Evolutionary conservation across 2,113 vertebrate genomes (phyloP).

Genomic region (Rhinichthys klamathensis): DNA sequence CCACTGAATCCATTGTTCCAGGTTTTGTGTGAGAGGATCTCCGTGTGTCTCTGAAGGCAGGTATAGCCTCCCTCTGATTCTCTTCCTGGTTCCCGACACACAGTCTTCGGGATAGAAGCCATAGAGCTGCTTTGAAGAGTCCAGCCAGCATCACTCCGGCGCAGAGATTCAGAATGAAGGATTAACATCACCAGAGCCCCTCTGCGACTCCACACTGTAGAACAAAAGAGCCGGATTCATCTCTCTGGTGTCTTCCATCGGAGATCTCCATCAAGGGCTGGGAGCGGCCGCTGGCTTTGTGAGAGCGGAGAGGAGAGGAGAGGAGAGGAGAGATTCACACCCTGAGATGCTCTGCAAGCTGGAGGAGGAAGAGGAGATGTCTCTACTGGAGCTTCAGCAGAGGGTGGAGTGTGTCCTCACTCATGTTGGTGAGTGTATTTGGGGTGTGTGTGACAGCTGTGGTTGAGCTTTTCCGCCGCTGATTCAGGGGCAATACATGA

Average conservation of each 20-base stretch:
- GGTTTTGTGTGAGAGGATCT: slow-evolving; percentile 70
- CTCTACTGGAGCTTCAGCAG: slow-evolving; percentile 87
- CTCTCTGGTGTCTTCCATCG: slow-evolving; percentile 33
- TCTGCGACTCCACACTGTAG: background rate
- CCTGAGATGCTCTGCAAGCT: slow-evolving; percentile 90
- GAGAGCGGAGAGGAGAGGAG: slow-evolving; percentile 54
- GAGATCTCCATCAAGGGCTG: slow-evolving; percentile 65
- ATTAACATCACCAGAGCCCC: slow-evolving; percentile 36
- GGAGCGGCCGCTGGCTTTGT: slow-evolving; percentile 79
- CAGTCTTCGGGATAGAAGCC: slow-evolving; percentile 52
- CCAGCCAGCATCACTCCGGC: slow-evolving; percentile 18
- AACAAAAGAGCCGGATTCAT: slow-evolving; percentile 12
- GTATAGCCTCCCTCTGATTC: slow-evolving; percentile 73
- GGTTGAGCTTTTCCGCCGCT: background rate
- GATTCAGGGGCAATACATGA: background rate
- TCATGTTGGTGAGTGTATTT: slow-evolving; percentile 86
- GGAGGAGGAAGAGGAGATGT: slow-evolving; percentile 93
- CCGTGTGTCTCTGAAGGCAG: slow-evolving; percentile 74
- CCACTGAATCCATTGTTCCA: slow-evolving; percentile 62
- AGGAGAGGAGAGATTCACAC: slow-evolving; percentile 59
- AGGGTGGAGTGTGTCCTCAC: slow-evolving; percentile 89
- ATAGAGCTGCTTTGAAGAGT: slow-evolving; percentile 27
- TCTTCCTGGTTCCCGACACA: slow-evolving; percentile 59
- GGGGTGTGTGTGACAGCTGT: background rate
- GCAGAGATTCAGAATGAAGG: slow-evolving; percentile 12